These are phyloP conservation scores for Cyclura pinguis DNA, from an alignment of 2,797 vertebrate genomes.

Conservation along the genomic window DNA sequence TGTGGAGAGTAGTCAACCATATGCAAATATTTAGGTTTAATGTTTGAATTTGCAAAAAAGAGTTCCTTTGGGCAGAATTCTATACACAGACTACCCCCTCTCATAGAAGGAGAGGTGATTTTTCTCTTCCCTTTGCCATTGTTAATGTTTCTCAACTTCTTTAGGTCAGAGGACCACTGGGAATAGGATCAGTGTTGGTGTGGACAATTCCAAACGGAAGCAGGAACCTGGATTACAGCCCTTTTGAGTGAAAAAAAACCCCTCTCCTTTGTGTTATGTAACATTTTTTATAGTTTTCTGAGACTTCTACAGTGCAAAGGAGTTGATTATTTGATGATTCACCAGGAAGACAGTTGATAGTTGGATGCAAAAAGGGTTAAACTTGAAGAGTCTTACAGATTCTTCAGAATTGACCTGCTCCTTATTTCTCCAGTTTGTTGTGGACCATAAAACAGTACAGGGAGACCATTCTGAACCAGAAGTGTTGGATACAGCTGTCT, in stretches of 20 bases:
- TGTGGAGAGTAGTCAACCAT: background rate
- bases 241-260: background rate
- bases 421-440: no score
- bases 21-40: background rate
- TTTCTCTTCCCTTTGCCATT: background rate
- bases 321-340: no score
- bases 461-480: background rate
- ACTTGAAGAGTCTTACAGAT: no score
- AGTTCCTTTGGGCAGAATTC: background rate
- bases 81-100: background rate
- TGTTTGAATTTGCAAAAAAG: no score
- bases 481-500: background rate
- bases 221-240: no score
- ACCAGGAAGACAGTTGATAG: no score
- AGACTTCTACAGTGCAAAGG: no score
- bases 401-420: no score
- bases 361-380: no score
- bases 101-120: background rate
- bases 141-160: background rate
- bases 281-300: no score
- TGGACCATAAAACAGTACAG: background rate
- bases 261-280: no score
- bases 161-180: background rate
- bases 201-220: no score
- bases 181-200: background rate